These are phyloP conservation scores for Abrostola tripartita DNA, from an alignment of 2,888 invertebrate species.

Conservation along the genomic window DNA sequence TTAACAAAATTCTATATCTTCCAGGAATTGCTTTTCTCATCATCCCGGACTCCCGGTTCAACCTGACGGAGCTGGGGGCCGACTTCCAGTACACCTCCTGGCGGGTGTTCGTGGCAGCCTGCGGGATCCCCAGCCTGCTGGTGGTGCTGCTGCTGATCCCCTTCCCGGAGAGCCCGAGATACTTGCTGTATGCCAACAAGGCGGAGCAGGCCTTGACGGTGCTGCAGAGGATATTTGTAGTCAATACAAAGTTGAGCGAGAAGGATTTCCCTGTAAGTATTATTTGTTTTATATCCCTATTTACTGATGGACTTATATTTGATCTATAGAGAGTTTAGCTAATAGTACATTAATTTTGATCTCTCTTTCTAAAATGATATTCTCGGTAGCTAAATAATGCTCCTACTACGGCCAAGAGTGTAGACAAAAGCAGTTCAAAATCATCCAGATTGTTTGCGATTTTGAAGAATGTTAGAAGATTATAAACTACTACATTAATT, in stretches of 20 bases:
- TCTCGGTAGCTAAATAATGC: no score
- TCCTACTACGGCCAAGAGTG: no score
- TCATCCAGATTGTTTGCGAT: no score
- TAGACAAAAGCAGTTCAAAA: no score
- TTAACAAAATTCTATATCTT: slow-evolving; percentile 12
- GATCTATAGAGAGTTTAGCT: no score
- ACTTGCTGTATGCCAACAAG: slow-evolving; percentile 84
- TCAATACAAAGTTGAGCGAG: slow-evolving; percentile 83
- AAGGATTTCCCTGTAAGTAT: slow-evolving; percentile 87
- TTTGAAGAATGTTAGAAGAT: no score
- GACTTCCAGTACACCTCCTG: slow-evolving; percentile 88
- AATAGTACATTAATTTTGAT: no score
- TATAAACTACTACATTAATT: no score
- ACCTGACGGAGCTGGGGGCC: slow-evolving; percentile 67
- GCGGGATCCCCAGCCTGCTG: slow-evolving; percentile 87
- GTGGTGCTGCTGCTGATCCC: slow-evolving; percentile 84
- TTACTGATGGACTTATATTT: not conserved
- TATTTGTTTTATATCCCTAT: not conserved
- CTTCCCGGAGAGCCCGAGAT: slow-evolving; percentile 89
- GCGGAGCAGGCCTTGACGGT: slow-evolving; percentile 85
- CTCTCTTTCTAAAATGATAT: no score
- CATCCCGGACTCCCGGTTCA: slow-evolving; percentile 76
- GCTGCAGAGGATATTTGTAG: slow-evolving; percentile 86
- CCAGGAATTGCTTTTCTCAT: slow-evolving; percentile 84
- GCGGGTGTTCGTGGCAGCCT: slow-evolving; percentile 90